These are phyloP conservation scores for Dufourea novaeangliae DNA, from an alignment of 1,140 invertebrate species.

Conservation along the genomic window DNA sequence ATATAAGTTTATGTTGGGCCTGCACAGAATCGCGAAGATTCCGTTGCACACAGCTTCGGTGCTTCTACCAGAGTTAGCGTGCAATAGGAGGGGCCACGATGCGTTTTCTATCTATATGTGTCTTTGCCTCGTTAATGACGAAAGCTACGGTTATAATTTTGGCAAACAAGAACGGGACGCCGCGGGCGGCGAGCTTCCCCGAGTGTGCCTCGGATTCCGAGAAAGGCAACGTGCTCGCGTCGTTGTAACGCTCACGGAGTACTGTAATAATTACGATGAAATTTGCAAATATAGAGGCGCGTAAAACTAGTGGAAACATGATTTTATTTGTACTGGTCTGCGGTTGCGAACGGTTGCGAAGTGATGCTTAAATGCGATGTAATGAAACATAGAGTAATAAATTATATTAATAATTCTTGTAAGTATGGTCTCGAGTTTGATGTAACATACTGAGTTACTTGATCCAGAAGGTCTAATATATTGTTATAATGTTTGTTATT, in stretches of 20 bases:
- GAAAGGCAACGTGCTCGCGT: neutral
- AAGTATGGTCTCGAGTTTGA: too few relatives aligned
- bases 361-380: neutral
- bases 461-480: too few relatives aligned
- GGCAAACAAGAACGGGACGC: slow-evolving; percentile 46
- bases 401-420: too few relatives aligned
- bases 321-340: neutral
- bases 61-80: neutral
- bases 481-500: too few relatives aligned
- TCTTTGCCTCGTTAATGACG: slow-evolving; percentile 38
- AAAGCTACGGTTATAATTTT: slow-evolving; percentile 53
- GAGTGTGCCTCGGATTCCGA: neutral
- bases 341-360: neutral
- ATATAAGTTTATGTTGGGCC: slow-evolving; percentile 75
- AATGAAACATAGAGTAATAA: too few relatives aligned
- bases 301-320: neutral
- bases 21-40: too few relatives aligned
- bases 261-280: neutral
- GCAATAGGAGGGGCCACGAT: slow-evolving; percentile 8
- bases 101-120: slow-evolving; percentile 37
- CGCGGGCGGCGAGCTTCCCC: neutral
- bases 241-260: neutral
- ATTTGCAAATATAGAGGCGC: neutral
- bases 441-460: too few relatives aligned
- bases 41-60: slow-evolving; percentile 31